phyloP scores from a whole-genome alignment of 2,797 vertebrate species.

The Etheostoma nigrum region DNA sequence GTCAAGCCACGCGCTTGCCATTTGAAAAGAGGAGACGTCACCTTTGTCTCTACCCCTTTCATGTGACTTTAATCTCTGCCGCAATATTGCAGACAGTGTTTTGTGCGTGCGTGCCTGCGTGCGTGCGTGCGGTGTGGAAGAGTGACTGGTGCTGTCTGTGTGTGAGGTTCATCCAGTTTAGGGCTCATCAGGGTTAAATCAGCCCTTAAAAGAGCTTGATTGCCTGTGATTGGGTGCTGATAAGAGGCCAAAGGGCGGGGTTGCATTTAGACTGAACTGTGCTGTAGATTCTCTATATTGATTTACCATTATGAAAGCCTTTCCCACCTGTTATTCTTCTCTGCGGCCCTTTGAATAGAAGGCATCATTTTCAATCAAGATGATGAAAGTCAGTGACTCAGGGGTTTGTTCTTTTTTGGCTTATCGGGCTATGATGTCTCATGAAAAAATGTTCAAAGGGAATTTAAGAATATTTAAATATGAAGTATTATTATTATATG shows the following conservation, averaged over 20 bases:
- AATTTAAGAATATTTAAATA: background rate
- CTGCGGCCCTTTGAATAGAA: constrained; percentile 62
- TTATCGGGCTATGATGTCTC: background rate
- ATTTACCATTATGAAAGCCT: constrained; percentile 84
- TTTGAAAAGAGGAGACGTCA: constrained; percentile 86
- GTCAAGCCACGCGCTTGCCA: constrained; percentile 85
- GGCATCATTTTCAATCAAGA: constrained; percentile 65
- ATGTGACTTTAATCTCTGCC: constrained; percentile 85
- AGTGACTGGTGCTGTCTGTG: constrained; percentile 62
- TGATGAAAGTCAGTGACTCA: constrained; percentile 47
- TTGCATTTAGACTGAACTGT: constrained; percentile 82
- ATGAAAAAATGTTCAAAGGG: background rate
- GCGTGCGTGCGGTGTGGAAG: constrained; percentile 33
- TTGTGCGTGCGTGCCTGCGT: constrained; percentile 53
- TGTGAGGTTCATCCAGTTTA: constrained; percentile 79
- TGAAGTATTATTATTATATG: background rate
- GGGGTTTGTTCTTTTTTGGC: constrained; percentile 35
- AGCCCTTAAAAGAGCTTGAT: constrained; percentile 86
- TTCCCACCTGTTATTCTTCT: constrained; percentile 76
- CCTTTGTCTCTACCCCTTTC: constrained; percentile 87
- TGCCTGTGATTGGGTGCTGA: constrained; percentile 85
- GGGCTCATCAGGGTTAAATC: constrained; percentile 86
- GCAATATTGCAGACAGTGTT: constrained; percentile 81
- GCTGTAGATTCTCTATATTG: constrained; percentile 81
- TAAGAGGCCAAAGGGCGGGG: constrained; percentile 82